Evolutionary conservation across 2,888 invertebrate species (phyloP).

Genomic region (Stegana nigrithorax): DNA sequence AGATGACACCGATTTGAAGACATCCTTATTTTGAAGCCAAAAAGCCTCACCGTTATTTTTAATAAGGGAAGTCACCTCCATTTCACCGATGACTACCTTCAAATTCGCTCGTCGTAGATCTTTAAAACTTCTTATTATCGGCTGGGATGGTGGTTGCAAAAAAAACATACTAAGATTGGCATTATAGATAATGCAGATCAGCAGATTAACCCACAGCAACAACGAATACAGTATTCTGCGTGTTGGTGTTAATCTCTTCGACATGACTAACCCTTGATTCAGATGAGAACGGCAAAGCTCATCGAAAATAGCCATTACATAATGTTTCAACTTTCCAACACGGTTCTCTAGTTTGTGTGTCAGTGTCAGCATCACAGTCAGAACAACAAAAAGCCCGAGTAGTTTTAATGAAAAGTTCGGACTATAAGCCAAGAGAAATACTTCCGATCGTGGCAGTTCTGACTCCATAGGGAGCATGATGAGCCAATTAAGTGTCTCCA

Average conservation of each 20-base stretch:
- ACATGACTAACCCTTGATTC: conserved; percentile 43
- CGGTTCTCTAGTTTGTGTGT: not conserved
- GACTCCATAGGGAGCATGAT: conserved; percentile 50
- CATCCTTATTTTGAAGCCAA: conserved; percentile 16
- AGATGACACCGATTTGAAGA: conserved; percentile 24
- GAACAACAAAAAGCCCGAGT: no score
- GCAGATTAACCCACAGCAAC: conserved; percentile 38
- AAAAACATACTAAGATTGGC: conserved; percentile 44
- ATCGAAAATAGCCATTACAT: no score
- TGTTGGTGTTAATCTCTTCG: conserved; percentile 14
- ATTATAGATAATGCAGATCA: conserved; percentile 43
- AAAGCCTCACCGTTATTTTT: not conserved
- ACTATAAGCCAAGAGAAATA: not conserved
- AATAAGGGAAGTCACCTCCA: conserved; percentile 4
- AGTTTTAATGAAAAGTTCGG: no score
- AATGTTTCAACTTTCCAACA: no score
- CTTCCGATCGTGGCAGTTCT: conserved; percentile 5
- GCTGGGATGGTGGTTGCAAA: conserved; percentile 37
- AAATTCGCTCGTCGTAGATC: conserved; percentile 35
- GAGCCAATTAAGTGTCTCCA: conserved; percentile 39
- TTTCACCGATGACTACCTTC: conserved; percentile 33
- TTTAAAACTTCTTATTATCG: conserved; percentile 35
- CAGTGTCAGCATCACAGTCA: no score
- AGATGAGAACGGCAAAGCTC: conserved; percentile 44
- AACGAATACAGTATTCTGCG: conserved; percentile 31